Base-by-base conservation (phyloP, 2,797 vertebrate genomes). In the Manis javanica region DNA sequence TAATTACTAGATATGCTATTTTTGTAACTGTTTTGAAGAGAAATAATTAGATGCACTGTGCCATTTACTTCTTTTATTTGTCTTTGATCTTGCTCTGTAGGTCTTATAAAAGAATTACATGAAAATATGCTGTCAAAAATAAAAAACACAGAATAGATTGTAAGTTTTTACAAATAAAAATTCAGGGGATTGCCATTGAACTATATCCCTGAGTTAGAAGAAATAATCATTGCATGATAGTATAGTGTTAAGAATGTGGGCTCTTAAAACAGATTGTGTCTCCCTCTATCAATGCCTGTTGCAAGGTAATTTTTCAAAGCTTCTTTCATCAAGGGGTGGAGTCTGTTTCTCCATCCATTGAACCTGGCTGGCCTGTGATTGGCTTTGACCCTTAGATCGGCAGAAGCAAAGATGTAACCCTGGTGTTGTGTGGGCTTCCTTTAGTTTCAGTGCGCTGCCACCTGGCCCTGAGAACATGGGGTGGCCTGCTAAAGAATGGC, bases 81-180 rank as follows among this genome's bases (percentile, higher is more conserved):
- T 89, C 82, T 97, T 96, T 97, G 96, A 97, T 97, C 88, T 68
- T 72, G 15, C n/a, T 96, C 26, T 93, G 74, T 91, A 96, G 34
- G 31, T 78, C 55, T 78, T 49, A 85, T 74, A 68, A 83, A 87
- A 90, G 71, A 87, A 86, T 91, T 51, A 96, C 97, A 95, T 31
- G 84, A 81, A 93, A 98, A 96, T 69, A 42, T 91, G 83, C 19
- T 10, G 0, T 90, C 69, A n/a, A 95, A 97, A 42, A 39, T 39
- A 39, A 55, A 90, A 85, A 71, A 29, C 59, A 61, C 26, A 79
- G 64, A 51, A 46, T 31, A 42, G 29, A 75, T 83, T 1, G 29
- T 64, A 69, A 23, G 8, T 78, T 91, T 91, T 86, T n/a, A 37
- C 57, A 95, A 78, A 69, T 61, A 89, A 94, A 93, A 93, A 42